Evolutionary conservation across 2,888 invertebrate species (phyloP), one percentile per base, ranked within the genome.

Genomic region (Drosophila acutilabella): DNA sequence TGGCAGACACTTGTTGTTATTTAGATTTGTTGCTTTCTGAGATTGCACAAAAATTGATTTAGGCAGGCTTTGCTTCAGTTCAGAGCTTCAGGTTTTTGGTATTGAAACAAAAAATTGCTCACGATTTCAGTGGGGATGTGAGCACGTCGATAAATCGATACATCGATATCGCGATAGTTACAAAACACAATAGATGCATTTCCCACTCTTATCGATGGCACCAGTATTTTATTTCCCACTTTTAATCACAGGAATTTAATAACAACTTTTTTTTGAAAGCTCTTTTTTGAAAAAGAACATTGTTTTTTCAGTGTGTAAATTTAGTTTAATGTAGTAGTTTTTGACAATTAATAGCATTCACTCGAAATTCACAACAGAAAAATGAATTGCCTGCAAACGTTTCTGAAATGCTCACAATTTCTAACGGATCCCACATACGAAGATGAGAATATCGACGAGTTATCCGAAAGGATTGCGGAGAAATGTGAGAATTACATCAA

Each of bases 81-180:
- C 30, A 30, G 13, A 56, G 74, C 65, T 65, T 60, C 45, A 62
- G 42, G 42, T 64, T 76, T 72, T 67, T 67, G 72, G 72, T 70
- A 54, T 71, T 66, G 67, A 72, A 73, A 73, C 71, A 70, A 71
- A 58, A 73, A 72, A n/a, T 73, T 76, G 65, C 64, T 73, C 72
- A 72, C 72, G 72, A 72, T 57, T 72, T 72, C 42, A 58, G 61
- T 71, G 61, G 66, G 10, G 53, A 72, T 62, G 71, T 45, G 71
- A 20, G 8, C 44, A 58, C 5, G 13, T 36, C 36, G 36, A 36
- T 36, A 42, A 33, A 54, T 33, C 54, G n/a, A 20, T 16, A 11
- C 26, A 30, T 50, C 18, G 50, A 50, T 50, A 2, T 50, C 18
- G 30, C 50, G 50, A 48, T 48, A 48, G 5, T 33, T 18, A 30